Base-by-base conservation (phyloP, 2,113 vertebrate species). In the Psilopsiagon aurifrons region DNA sequence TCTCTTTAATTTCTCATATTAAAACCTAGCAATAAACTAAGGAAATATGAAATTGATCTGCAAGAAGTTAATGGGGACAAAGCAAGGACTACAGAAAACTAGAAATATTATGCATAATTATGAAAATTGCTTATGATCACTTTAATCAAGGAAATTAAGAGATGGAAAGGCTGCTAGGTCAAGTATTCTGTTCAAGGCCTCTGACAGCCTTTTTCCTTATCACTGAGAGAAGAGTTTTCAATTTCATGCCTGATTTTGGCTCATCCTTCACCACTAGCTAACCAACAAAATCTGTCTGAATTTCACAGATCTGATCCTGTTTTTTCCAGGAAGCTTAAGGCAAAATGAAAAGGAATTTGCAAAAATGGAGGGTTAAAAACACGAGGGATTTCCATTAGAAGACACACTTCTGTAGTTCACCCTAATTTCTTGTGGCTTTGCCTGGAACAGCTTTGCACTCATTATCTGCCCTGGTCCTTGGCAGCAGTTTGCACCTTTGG, bases 221-320 rank as follows among this genome's bases (percentile, higher is more conserved):
- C 94, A 87, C n/a, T 27, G 33, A 86, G 74, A 90, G 24, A 88
- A 73, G 37, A 54, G 41, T 91, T 94, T 94, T 91, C 78, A 91
- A 92, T 96, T 93, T 96, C 91, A 94, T 88, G 70, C 74, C 41
- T 88, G 82, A 91, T 95, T 96, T 95, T 92, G 84, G 31, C 28
- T 95, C 41, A 91, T 90, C 70, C 24, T 90, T 91, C 44, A 37
- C 70, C 84, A 82, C 70, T 57, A 82, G 66, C 35, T 69, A 86
- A 81, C 39, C 47, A 85, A 31, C 20, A 89, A 86, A 95, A 87
- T 73, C 43, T 37, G 6, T 43, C 43, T 89, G 70, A 89, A 91
- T 92, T 92, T 82, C 83, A 82, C 29, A 87, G 35, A 59, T 37
- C 52, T 79, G 70, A 90, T 91, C 27, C 35, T 69, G 3, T 70